phyloP scores from a whole-genome alignment of 2,113 vertebrate species.

The Triplophysa rosa region DNA sequence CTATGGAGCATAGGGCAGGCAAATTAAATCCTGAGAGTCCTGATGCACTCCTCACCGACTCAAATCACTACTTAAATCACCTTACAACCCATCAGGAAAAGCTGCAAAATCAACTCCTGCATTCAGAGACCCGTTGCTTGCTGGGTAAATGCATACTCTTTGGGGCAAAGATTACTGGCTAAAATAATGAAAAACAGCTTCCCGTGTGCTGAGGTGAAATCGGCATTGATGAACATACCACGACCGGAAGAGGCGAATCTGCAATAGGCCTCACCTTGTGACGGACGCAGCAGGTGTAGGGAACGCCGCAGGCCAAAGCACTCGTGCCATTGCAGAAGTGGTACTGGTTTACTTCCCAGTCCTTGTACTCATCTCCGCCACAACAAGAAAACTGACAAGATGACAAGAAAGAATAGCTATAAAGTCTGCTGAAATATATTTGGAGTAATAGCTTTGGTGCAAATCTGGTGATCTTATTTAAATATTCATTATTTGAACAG shows the following conservation, averaged over 20 bases:
- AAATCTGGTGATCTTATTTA: neutral
- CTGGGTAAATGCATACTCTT: neutral
- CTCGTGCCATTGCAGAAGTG: slow-evolving; percentile 85
- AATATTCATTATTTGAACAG: neutral
- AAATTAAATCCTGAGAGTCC: slow-evolving; percentile 29
- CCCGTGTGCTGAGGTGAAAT: too few species aligned
- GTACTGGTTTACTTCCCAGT: slow-evolving; percentile 88
- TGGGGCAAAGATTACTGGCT: neutral
- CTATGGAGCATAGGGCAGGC: slow-evolving; percentile 13
- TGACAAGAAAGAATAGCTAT: neutral
- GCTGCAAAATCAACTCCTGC: slow-evolving; percentile 8
- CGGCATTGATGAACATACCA: neutral
- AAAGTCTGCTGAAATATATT: neutral
- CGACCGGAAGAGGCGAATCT: neutral
- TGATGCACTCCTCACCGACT: slow-evolving; percentile 26
- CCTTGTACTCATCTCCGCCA: slow-evolving; percentile 85
- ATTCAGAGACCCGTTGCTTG: neutral
- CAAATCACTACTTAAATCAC: slow-evolving; percentile 15
- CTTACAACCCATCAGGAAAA: slow-evolving; percentile 1
- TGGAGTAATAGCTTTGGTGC: neutral
- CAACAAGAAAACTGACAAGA: slow-evolving; percentile 84
- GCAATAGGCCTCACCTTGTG: slow-evolving; percentile 68
- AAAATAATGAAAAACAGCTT: neutral
- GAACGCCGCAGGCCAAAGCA: slow-evolving; percentile 85
- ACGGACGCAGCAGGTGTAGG: slow-evolving; percentile 84